Percentiles rank a stretch among this genome's conserved stretches.
phyloP scores from a whole-genome alignment of 30 jellyfish, hydroid and myxozoan genomes.

The Phacellophora camtschatica region DNA sequence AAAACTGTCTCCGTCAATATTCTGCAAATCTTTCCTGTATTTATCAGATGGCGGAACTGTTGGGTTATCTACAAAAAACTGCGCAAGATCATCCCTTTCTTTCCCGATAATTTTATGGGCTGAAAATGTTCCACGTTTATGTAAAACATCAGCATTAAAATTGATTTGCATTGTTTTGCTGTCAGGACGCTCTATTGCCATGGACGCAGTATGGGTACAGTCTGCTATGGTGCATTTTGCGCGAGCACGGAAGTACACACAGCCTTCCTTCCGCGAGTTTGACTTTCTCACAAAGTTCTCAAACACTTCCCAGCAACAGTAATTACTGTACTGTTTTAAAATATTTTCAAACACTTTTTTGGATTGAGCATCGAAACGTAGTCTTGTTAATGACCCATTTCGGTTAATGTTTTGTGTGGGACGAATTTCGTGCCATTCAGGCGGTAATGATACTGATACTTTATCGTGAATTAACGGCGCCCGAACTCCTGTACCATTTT shows the following conservation, averaged over 20 bases:
- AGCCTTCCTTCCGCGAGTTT: background rate
- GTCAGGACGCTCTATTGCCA: background rate
- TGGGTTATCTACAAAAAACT: conserved; percentile 7
- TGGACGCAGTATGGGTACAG: background rate
- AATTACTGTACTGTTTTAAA: background rate
- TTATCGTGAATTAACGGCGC: background rate
- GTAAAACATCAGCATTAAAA: background rate
- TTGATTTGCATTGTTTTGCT: background rate
- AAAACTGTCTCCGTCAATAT: background rate
- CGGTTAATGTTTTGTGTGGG: background rate
- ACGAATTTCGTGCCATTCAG: background rate
- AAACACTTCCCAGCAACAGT: conserved; percentile 1
- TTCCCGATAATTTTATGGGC: background rate
- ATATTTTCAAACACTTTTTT: background rate
- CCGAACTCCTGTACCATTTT: background rate
- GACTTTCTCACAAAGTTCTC: background rate
- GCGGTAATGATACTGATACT: background rate
- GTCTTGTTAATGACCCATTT: background rate
- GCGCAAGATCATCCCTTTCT: background rate
- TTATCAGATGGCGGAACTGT: conserved; percentile 12
- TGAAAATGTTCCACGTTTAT: background rate
- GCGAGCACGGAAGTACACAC: background rate
- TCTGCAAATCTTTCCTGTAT: background rate
- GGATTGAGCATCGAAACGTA: background rate
- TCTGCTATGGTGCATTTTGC: background rate